phyloP scores from a whole-genome alignment of 2,797 vertebrate genomes.

The Danio tinwini region DNA sequence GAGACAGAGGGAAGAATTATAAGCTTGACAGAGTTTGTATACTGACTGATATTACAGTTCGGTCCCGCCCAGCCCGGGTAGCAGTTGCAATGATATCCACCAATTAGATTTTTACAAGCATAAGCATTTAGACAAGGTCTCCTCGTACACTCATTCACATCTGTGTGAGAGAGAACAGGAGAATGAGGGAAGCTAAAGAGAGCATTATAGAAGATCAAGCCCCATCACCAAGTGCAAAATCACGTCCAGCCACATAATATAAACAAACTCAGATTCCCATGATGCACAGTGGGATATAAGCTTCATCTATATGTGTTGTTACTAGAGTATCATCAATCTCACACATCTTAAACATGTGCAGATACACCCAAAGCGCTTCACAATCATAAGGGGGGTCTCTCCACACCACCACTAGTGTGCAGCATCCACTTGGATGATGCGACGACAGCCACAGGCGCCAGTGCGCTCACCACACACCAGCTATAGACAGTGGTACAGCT shows the following conservation, averaged over 20 bases:
- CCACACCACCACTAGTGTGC: too few relatives aligned
- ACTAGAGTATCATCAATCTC: not conserved
- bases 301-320: not conserved
- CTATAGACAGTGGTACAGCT: too few relatives aligned
- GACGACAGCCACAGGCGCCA: too few relatives aligned
- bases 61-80: slow-evolving; percentile 93
- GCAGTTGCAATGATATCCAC: slow-evolving; percentile 98
- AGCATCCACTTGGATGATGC: too few relatives aligned
- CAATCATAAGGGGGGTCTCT: too few relatives aligned
- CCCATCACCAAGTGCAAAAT: slow-evolving; percentile 67
- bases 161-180: slow-evolving; percentile 78
- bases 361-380: too few relatives aligned
- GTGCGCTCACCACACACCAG: too few relatives aligned
- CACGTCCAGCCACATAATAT: not conserved
- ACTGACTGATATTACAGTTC: slow-evolving; percentile 98
- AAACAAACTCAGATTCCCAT: slow-evolving; percentile 21
- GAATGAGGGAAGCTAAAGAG: slow-evolving; percentile 53
- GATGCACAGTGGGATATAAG: not conserved
- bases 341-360: not conserved
- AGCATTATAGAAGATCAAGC: slow-evolving; percentile 50
- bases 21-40: slow-evolving; percentile 65
- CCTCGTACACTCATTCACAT: slow-evolving; percentile 94
- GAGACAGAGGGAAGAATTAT: slow-evolving; percentile 41
- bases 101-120: slow-evolving; percentile 99
- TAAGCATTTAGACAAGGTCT: slow-evolving; percentile 95